Base-by-base conservation (phyloP, 2,113 vertebrate species). In the Tyrannus savana region DNA sequence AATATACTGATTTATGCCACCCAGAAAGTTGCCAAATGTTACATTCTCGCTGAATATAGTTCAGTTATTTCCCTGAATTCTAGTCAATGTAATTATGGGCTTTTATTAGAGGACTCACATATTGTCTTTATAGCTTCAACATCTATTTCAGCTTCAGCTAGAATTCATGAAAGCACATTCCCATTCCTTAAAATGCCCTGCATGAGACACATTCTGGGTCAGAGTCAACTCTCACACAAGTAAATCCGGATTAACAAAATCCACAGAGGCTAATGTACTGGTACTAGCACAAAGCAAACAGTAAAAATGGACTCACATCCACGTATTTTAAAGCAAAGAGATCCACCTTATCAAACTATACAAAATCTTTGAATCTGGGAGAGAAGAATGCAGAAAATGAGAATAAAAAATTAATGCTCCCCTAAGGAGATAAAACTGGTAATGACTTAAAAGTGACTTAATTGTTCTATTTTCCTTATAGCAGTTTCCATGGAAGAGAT, bases 191-290 rank as follows among this genome's bases (percentile, higher is more conserved):
- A 90, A 93, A 90, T 64, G 83, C 56, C 80, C 52, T 92, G 83
- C 49, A 89, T 72, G 79, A 93, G 76, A 53, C 76, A 90, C 15
- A 46, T 93, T 95, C 79, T 86, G 85, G 90, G 90, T 91, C 90
- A 92, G 64, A 96, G 72, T 90, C 81, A 92, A 94, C 66, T 84
- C 89, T 89, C 80, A 89, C 56, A 90, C 76, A 94, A 96, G 89
- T 94, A 94, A 95, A 96, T 95, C 93, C 90, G 83, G 95, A 96
- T 96, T 96, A 96, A 94, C 78, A 90, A 96, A 97, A 96, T 89
- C 85, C 80, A 91, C 47, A 87, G 72, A 95, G 76, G 76, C 58
- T 87, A 77, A 96, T 67, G 73, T 85, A 87, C 94, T 79, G 66
- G 64, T 90, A 83, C 50, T 69, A 66, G 77, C 42, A 83, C 81